A percentile compares a stretch with the other conserved stretches of the same genome.
phyloP scores from a whole-genome alignment of 2,797 vertebrate species.

The Xyrichtys novacula region DNA sequence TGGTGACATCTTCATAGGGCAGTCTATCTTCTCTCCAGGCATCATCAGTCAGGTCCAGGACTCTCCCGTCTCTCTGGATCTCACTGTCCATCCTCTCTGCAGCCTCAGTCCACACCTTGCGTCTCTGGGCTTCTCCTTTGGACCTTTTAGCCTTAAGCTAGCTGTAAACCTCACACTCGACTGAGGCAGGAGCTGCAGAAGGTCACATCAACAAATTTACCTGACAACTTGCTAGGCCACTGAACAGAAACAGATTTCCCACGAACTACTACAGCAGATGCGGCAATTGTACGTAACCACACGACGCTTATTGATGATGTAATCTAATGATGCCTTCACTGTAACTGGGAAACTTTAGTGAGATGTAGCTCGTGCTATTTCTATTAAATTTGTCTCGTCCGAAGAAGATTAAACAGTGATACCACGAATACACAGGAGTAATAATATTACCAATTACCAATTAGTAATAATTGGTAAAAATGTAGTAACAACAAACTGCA shows the following conservation, averaged over 20 bases:
- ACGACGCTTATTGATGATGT: conserved; percentile 47
- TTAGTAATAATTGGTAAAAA: too few species aligned
- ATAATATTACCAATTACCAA: too few species aligned
- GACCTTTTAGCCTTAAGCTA: conserved; percentile 9
- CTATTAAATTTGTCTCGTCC: too few species aligned
- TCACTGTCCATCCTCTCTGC: conserved; percentile 90
- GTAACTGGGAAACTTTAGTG: not conserved
- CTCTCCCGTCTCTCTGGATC: conserved; percentile 95
- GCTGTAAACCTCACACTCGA: not conserved
- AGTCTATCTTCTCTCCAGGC: conserved; percentile 97
- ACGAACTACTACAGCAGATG: not conserved
- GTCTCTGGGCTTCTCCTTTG: not conserved
- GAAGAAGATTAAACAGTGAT: too few species aligned
- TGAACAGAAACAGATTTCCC: not conserved
- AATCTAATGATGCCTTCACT: not conserved
- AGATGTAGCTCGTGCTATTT: fast-evolving
- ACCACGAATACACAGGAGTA: too few species aligned
- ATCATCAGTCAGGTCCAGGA: conserved; percentile 96
- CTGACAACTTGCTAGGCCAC: fast-evolving
- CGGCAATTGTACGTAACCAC: not conserved
- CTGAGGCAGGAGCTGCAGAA: not conserved
- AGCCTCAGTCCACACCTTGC: not conserved
- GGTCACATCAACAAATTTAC: not conserved
- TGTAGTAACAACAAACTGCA: too few species aligned
- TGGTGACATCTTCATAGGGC: conserved; percentile 96